phyloP scores from a whole-genome alignment of 2,888 invertebrate genomes.

The Sericinus montela region DNA sequence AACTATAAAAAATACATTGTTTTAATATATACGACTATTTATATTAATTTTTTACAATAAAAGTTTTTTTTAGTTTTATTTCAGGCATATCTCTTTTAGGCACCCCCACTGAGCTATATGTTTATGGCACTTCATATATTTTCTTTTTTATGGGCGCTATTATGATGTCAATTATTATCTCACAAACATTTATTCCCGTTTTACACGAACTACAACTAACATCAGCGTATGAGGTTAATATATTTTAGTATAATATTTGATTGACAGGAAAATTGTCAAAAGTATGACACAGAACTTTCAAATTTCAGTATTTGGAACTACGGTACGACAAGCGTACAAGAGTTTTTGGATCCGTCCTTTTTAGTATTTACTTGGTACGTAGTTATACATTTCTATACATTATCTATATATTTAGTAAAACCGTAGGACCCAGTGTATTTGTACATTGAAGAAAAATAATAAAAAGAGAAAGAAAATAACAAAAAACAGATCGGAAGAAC shows the following conservation, averaged over 20 bases:
- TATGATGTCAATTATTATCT: slow-evolving; percentile 80
- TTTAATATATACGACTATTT: too few relatives aligned
- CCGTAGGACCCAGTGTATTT: too few relatives aligned
- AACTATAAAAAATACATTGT: too few relatives aligned
- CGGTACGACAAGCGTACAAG: slow-evolving; percentile 83
- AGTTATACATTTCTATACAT: not conserved
- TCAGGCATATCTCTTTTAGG: slow-evolving; percentile 88
- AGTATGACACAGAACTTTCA: not conserved
- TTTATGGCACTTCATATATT: slow-evolving; percentile 86
- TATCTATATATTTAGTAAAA: too few relatives aligned
- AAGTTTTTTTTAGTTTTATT: slow-evolving; percentile 76
- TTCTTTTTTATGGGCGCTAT: slow-evolving; percentile 81
- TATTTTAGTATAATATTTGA: too few relatives aligned
- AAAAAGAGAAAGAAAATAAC: too few relatives aligned
- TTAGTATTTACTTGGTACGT: slow-evolving; percentile 82
- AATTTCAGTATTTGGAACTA: slow-evolving; percentile 82
- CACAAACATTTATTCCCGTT: slow-evolving; percentile 83
- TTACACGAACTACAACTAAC: slow-evolving; percentile 85
- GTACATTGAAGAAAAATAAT: too few relatives aligned
- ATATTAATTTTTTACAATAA: too few relatives aligned
- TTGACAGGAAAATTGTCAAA: too few relatives aligned
- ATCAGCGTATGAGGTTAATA: slow-evolving; percentile 85
- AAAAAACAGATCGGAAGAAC: too few relatives aligned
- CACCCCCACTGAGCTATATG: slow-evolving; percentile 87
- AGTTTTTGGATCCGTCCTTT: slow-evolving; percentile 82